phyloP scores from a whole-genome alignment of 1,140 invertebrate genomes.

The Oedothorax gibbosus region DNA sequence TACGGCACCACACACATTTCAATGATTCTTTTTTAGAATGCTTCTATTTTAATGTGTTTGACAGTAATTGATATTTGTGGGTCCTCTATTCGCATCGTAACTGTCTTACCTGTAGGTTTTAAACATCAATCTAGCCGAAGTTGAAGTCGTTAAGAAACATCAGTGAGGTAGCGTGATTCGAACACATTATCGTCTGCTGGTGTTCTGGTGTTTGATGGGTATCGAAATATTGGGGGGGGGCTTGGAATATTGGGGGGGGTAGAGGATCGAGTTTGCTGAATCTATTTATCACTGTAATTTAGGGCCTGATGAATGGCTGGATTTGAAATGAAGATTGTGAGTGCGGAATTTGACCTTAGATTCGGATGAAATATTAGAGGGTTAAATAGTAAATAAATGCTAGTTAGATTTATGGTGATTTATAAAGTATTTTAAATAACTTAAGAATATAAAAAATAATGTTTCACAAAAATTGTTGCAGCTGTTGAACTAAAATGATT shows the following conservation, averaged over 20 bases:
- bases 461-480: too few relatives aligned
- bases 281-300: neutral
- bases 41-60: conserved; percentile 10
- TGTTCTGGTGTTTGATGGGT: neutral
- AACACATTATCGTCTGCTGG: neutral
- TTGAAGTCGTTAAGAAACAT: neutral
- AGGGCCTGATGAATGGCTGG: too few relatives aligned
- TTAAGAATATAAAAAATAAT: too few relatives aligned
- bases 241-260: neutral
- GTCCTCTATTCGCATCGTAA: neutral
- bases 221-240: neutral
- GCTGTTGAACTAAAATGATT: too few relatives aligned
- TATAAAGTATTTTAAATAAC: too few relatives aligned
- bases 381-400: too few relatives aligned
- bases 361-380: too few relatives aligned
- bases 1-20: too few relatives aligned
- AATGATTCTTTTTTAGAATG: neutral
- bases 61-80: conserved; percentile 26
- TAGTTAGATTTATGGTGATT: too few relatives aligned
- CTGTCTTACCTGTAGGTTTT: conserved; percentile 4
- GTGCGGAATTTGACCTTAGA: too few relatives aligned
- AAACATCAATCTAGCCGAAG: neutral
- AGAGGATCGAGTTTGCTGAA: neutral
- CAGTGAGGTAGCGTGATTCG: neutral
- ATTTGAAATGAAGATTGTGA: too few relatives aligned